Conservation (phyloP, 2,888 invertebrate species). For the Atrina japonica region DNA sequence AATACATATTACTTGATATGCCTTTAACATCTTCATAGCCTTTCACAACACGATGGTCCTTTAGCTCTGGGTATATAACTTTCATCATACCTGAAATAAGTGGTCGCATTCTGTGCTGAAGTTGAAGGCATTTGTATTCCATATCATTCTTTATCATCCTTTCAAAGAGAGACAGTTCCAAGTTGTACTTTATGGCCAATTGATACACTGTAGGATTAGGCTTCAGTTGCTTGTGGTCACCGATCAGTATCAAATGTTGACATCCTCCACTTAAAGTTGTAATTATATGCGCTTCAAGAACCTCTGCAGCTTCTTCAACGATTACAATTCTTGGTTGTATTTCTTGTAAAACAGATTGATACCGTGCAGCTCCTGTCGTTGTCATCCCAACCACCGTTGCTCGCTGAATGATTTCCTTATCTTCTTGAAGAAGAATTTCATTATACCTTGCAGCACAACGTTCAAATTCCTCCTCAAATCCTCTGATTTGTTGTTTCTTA, state of each 20-base stretch:
- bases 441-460: constrained; percentile 40
- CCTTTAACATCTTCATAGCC: constrained; percentile 67
- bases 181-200: constrained; percentile 85
- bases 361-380: constrained; percentile 77
- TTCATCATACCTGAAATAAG: constrained; percentile 72
- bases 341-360: constrained; percentile 64
- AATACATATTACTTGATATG: constrained; percentile 71
- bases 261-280: constrained; percentile 87
- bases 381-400: constrained; percentile 77
- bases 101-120: constrained; percentile 83
- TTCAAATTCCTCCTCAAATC: constrained; percentile 51
- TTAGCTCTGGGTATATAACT: constrained; percentile 71
- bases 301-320: constrained; percentile 95
- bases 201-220: constrained; percentile 87
- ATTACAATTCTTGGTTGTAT: constrained; percentile 80
- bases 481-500: constrained; percentile 42
- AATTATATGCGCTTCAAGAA: constrained; percentile 91
- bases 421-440: constrained; percentile 59
- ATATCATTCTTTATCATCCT: constrained; percentile 87
- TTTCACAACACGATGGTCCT: constrained; percentile 67
- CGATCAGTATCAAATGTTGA: constrained; percentile 92
- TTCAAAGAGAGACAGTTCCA: constrained; percentile 92
- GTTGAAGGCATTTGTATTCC: constrained; percentile 84
- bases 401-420: constrained; percentile 61
- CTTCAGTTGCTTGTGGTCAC: constrained; percentile 90